Base-by-base conservation (phyloP, 2,888 invertebrate species). In the Siphonodentalium dalli region DNA sequence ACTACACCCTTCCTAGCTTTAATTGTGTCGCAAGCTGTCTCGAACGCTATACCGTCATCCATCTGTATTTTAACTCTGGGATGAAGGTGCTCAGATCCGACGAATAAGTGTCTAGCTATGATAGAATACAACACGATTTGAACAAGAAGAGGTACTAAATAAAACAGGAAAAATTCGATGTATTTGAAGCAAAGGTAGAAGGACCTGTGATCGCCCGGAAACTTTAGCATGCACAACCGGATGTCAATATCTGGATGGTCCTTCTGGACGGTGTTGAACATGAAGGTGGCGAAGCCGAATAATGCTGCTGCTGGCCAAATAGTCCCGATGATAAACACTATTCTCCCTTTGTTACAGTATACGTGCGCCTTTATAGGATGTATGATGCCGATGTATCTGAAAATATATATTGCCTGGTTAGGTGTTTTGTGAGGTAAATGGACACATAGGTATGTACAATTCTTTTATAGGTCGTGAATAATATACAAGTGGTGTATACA, bases 311-410 rank as follows among this genome's bases (percentile, higher is more conserved):
- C 26, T 0, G 76, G 61, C 82, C 83, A 83, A 34, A 81, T 75
- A 44, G 72, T 28, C 18, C 65, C 58, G 35, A 82, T 78, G 39
- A 74, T 71, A 9, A 72, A 24, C 4, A 76, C 43, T 4, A 79
- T 74, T 2, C 81, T 70, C 3, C 68, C 56, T 31, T 77, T 62
- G 37, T 77, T 79, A 62, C 82, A 81, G 44, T 78, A 51, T 26
- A 82, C 71, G 65, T 82, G 82, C 1, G 81, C 81, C 54, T 77
- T 74, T 49, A 82, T 76, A 4, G 82, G 82, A 48, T 79, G 78
- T 13, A 83, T 75, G 9, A 82, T 82, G 46, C 82, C 83, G n/a
- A 82, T 74, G 64, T 81, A 82, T 52, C 83, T 83, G 74, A 26
- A 73, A 71, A n/a, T n/a, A n/a, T n/a, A n/a, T n/a, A n/a, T n/a